Percentiles rank a stretch among this genome's conserved stretches.
Conservation (phyloP, 2,797 vertebrate genomes). For the Adelosebastes latens region DNA sequence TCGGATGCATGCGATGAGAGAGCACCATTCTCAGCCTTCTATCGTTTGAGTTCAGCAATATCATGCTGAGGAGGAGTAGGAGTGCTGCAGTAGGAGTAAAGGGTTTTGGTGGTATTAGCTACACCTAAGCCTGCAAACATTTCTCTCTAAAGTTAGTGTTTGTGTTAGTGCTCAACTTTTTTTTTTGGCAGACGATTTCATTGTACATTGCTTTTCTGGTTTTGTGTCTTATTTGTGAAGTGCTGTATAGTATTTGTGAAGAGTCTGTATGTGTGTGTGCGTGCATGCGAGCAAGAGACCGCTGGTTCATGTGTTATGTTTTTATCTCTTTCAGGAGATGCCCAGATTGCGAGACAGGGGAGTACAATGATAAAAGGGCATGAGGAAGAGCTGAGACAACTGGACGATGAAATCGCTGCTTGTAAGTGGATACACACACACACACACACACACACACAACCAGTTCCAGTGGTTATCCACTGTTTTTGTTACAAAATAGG, state of each 20-base stretch:
- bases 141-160: neutral
- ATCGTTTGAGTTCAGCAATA: neutral
- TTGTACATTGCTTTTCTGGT: neutral
- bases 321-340: constrained; percentile 61
- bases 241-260: neutral
- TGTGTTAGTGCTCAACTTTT: neutral
- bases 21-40: neutral
- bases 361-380: constrained; percentile 83
- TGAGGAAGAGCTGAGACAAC: constrained; percentile 88
- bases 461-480: neutral
- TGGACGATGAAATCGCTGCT: constrained; percentile 91
- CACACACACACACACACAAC: constrained; percentile 4
- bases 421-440: constrained; percentile 78
- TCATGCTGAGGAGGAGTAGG: neutral
- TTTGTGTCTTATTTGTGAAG: neutral
- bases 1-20: neutral
- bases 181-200: neutral
- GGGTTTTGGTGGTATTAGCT: neutral
- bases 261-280: no score
- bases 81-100: neutral
- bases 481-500: neutral
- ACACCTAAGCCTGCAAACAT: neutral
- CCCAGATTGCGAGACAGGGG: constrained; percentile 49
- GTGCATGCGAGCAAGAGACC: neutral
- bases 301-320: constrained; percentile 9